Evolutionary conservation across 2,113 vertebrate genomes (phyloP).

Genomic region (Heterotilapia buettikoferi): DNA sequence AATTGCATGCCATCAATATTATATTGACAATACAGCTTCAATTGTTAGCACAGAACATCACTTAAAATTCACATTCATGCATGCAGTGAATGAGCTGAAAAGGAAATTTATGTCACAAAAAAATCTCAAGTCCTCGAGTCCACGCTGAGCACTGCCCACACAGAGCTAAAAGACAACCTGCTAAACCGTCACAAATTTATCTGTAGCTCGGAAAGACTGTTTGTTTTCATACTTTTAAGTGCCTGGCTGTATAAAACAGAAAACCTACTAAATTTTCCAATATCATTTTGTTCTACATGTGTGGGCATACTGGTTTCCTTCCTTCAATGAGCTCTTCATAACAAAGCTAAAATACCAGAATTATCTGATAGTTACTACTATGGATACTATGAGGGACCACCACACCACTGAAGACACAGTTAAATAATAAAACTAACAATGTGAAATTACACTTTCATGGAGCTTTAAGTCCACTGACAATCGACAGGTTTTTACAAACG

Average conservation of each 20-base stretch:
- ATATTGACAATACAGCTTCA: neutral
- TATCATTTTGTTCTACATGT: neutral
- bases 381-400: neutral
- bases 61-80: neutral
- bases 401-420: neutral
- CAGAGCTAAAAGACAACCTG: neutral
- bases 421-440: neutral
- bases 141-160: neutral
- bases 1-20: neutral
- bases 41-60: neutral
- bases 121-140: neutral
- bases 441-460: neutral
- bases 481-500: neutral
- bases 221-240: neutral
- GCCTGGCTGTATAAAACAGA: neutral
- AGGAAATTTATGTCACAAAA: neutral
- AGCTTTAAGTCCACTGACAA: neutral
- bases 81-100: neutral
- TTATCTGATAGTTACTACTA: neutral
- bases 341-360: neutral
- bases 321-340: neutral
- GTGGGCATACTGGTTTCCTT: neutral
- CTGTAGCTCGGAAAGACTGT: neutral
- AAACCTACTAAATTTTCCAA: neutral
- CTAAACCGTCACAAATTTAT: accelerated